Base-by-base conservation (phyloP, 2,797 vertebrate species). In the Sitta carolinensis region DNA sequence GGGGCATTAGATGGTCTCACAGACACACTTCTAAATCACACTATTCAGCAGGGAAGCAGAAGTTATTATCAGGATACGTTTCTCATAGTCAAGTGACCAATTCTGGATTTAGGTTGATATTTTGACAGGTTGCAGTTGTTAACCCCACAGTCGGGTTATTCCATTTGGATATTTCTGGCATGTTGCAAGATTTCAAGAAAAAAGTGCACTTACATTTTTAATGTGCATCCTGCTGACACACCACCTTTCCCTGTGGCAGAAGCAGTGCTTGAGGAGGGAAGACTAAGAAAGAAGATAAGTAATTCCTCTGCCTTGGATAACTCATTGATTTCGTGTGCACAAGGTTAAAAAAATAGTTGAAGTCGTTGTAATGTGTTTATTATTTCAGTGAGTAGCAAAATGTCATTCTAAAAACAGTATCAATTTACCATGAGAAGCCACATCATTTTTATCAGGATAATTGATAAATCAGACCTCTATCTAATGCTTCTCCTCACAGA, bases 401-500 rank as follows among this genome's bases (percentile, higher is more conserved):
- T 34, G 36, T 30, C 51, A 32, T 93, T 90, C 78, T 94, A 96
- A 96, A 97, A 96, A 95, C 94, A 84, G 16, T 95, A 68, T 22
- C 80, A 47, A 63, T 58, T 87, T 78, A 77, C 79, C 59, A 62
- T 42, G 89, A 76, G 83, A 93, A 95, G 51, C 38, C 90, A 84
- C 42, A 70, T 32, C 14, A 67, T 84, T 95, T 90, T 90, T 90
- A 90, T 73, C 45, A 74, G 43, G 42, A 51, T 70, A 96, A 95
- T 92, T 96, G 96, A 86, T 96, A 96, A 96, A 85, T 90, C 80
- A 97, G 91, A 87, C 78, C 26, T 59, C 52, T 89, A 26, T 59
- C 6, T 25, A 70, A 61, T 54, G 58, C 62, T 94, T 74, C 23
- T 15, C 52, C 26, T 63, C 3, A 73, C 2, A 92, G 54, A 68